phyloP scores from a whole-genome alignment of 2,113 vertebrate species.

The Phainopepla nitens region DNA sequence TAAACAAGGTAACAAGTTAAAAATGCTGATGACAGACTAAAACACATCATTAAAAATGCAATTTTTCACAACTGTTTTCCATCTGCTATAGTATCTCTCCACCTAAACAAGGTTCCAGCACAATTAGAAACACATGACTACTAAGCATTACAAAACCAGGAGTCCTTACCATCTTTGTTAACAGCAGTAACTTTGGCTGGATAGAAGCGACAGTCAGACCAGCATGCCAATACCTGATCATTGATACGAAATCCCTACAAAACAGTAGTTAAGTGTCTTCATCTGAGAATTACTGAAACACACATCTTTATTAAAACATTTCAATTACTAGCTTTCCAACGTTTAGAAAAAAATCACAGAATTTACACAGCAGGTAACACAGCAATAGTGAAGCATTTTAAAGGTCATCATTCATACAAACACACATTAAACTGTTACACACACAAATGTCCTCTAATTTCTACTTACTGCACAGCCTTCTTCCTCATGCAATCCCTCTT shows the following conservation, averaged over 20 bases:
- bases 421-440: not conserved
- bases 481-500: conserved; percentile 87
- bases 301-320: not conserved
- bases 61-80: not conserved
- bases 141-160: not conserved
- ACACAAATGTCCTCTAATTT: not conserved
- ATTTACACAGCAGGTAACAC: not conserved
- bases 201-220: conserved; percentile 98
- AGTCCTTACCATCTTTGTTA: conserved; percentile 90
- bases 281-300: not conserved
- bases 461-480: conserved; percentile 81
- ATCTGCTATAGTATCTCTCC: not conserved
- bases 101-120: not conserved
- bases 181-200: conserved; percentile 92
- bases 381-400: not conserved
- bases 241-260: conserved; percentile 87
- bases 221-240: conserved; percentile 92
- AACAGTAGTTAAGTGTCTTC: not conserved
- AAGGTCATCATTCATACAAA: not conserved
- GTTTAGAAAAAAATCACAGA: not conserved
- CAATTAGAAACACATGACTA: not conserved
- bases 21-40: not conserved
- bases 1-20: not conserved
- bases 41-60: not conserved
- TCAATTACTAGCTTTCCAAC: not conserved